These are phyloP conservation scores for Macrocentrus cingulum DNA, from an alignment of 1,140 invertebrate species.

Conservation along the genomic window DNA sequence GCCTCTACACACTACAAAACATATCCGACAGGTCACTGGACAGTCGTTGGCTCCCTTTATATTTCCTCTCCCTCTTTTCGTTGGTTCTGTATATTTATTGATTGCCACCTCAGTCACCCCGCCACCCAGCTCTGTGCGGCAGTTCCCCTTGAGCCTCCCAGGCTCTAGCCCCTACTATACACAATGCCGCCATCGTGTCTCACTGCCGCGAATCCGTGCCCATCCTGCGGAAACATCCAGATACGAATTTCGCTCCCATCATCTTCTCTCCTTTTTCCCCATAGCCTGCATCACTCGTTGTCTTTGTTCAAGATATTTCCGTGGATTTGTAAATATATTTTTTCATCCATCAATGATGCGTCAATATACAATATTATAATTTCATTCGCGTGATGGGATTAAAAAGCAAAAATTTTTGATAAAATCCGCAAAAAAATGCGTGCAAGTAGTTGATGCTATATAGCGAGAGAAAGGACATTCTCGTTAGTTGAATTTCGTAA, in stretches of 20 bases:
- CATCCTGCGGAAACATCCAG: constrained; percentile 12
- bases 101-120: constrained; percentile 53
- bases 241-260: constrained; percentile 5
- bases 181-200: constrained; percentile 16
- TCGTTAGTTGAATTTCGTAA: constrained; percentile 2
- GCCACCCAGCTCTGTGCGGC: neutral
- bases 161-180: neutral
- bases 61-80: constrained; percentile 18
- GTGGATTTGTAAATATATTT: too few relatives aligned
- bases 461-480: neutral
- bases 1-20: too few relatives aligned
- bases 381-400: too few relatives aligned
- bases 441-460: too few relatives aligned
- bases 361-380: too few relatives aligned
- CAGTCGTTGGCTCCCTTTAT: constrained; percentile 15
- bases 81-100: constrained; percentile 58
- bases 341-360: too few relatives aligned
- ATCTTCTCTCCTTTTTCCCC: neutral
- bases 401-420: too few relatives aligned
- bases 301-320: neutral
- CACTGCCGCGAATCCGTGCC: constrained; percentile 15
- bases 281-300: neutral
- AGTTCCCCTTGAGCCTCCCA: constrained; percentile 15
- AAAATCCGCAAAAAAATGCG: too few relatives aligned
- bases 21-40: too few relatives aligned